Base-by-base conservation (phyloP, 2,888 invertebrate genomes). In the Eumacrocentrus americanus region DNA sequence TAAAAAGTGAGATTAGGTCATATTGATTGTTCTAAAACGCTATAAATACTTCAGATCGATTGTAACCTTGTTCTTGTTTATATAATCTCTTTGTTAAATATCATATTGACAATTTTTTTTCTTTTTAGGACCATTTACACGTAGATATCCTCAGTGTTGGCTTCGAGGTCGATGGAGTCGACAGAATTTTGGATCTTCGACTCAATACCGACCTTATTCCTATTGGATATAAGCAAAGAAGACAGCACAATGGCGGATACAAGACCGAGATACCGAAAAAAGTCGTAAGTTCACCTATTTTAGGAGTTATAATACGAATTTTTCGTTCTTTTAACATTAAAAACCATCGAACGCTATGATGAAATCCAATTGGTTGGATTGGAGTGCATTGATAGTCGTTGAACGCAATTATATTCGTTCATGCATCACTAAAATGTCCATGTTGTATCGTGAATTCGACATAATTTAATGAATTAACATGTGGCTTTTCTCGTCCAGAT, bases 141-240 rank as follows among this genome's bases (percentile, higher is more conserved):
- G 72, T 82, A 46, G 83, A 85, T 64, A 82, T 85, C 72, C 72
- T 88, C 78, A 88, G 87, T 65, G 82, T 92, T 73, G 87, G 84
- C 52, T 84, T 91, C 72, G 84, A 86, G 68, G 82, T 90, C 64
- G 87, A 89, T 70, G 89, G 88, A 47, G 84, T 87, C 74, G 84
- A 88, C 66, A 85, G 88, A 70, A 80, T 88, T 58, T 82, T 92
- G 69, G 91, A 92, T 78, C 84, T 92, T 61, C 84, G 86, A 71
- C 83, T 91, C 75, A 92, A 91, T 81, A 85, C 87, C 71, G 87
- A 89, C 69, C 84, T 92, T 68, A 83, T 92, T 64, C 84, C 91
- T 0, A 85, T 85, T 60, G 86, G 87, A 66, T 91, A 90, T 74
- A 84, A 83, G 72, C 82, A 84, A 69, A 81, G 82, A 60, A 78